phyloP scores from a whole-genome alignment of 2,888 invertebrate species.

The Anoncus sp. region DNA sequence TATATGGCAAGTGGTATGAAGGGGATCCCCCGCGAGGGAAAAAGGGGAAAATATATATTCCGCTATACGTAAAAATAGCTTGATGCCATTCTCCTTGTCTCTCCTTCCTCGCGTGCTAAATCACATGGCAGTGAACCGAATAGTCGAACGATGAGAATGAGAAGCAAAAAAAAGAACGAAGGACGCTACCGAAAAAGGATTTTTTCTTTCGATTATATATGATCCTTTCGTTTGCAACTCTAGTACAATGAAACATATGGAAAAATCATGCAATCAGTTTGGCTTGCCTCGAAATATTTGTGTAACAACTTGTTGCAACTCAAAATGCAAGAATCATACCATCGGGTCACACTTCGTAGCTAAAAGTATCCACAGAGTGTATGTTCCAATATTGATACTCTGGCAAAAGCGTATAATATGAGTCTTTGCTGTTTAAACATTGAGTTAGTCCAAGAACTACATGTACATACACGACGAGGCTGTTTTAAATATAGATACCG shows the following conservation, averaged over 20 bases:
- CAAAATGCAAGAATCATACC: background rate
- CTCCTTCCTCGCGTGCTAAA: conserved; percentile 64
- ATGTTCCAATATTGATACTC: background rate
- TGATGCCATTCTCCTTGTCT: conserved; percentile 58
- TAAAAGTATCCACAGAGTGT: conserved; percentile 15
- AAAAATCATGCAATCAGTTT: too few relatives aligned
- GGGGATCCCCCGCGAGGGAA: background rate
- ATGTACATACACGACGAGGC: background rate
- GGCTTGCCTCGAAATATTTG: too few relatives aligned
- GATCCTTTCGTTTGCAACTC: background rate
- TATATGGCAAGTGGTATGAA: conserved; percentile 41
- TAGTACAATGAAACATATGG: background rate
- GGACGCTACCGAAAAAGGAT: conserved; percentile 45
- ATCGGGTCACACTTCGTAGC: background rate
- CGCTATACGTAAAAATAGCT: conserved; percentile 31
- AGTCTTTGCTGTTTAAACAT: conserved; percentile 24
- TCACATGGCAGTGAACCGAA: conserved; percentile 73
- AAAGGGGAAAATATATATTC: conserved; percentile 54
- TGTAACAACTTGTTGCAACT: too few relatives aligned
- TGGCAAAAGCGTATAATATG: background rate
- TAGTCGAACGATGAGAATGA: conserved; percentile 38
- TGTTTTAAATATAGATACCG: conserved; percentile 2
- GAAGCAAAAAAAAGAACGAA: conserved; percentile 26
- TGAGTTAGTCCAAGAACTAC: conserved; percentile 2
- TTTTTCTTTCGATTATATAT: conserved; percentile 14